Conservation (phyloP, 2,888 invertebrate species). For the Prenolepis imparis region DNA sequence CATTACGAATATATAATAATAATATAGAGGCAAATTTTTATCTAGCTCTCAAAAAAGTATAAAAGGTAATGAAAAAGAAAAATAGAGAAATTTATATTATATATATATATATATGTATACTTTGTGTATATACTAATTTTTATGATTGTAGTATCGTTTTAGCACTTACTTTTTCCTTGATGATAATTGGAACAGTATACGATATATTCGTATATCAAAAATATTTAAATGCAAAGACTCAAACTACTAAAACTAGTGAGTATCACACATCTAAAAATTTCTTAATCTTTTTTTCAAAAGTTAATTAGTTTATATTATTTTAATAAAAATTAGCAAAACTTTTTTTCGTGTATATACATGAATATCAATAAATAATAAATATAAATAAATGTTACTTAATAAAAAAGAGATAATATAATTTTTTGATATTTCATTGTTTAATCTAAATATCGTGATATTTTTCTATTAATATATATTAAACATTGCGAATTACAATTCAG, state of each 20-base stretch:
- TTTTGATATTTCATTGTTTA: not conserved
- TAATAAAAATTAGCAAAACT: not conserved
- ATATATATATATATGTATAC: too few relatives aligned
- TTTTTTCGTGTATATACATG: not conserved
- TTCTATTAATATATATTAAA: not conserved
- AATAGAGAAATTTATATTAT: not conserved
- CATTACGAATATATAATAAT: not conserved
- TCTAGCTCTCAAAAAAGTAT: not conserved
- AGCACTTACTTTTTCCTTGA: slow-evolving; percentile 72
- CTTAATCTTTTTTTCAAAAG: not conserved
- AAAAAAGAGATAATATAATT: not conserved
- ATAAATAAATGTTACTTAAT: not conserved
- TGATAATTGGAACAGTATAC: slow-evolving; percentile 83
- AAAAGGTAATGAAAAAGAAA: not conserved
- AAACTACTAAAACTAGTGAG: slow-evolving; percentile 67
- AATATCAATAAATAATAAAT: not conserved
- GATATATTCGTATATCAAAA: slow-evolving; percentile 80
- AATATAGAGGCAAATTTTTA: not conserved
- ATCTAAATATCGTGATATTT: not conserved
- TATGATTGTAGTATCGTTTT: slow-evolving; percentile 74
- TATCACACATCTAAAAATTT: not conserved
- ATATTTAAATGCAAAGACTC: slow-evolving; percentile 58
- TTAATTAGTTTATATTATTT: not conserved
- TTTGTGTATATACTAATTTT: not conserved
- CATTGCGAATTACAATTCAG: slow-evolving; percentile 43